Base-by-base conservation (phyloP, 2,113 vertebrate genomes). In the Eptesicus fuscus region DNA sequence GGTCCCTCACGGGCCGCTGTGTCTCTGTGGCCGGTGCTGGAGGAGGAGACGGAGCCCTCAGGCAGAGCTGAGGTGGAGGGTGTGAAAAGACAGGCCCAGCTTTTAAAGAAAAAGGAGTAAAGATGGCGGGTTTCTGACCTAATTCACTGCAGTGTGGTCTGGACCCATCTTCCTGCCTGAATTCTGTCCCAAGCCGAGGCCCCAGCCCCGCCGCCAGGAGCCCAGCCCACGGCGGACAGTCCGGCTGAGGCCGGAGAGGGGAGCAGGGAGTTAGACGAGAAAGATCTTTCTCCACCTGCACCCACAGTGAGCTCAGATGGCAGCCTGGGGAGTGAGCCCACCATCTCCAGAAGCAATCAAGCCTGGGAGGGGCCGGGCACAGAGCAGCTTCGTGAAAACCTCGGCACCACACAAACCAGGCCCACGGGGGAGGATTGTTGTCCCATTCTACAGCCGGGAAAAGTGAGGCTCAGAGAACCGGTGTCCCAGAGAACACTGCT, bases 361-460 rank as follows among this genome's bases (percentile, higher is more conserved):
- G 16, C 1, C 59, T 9, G 37, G 44, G 16, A 65, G n/a, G 23
- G 28, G 61, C 44, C 23, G n/a, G 44, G 17, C 42, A 6, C 9
- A 5, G 3, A 5, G 40, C 70, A 28, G 9, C 49, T 49, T 17
- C 35, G 4, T n/a, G 17, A 1, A 25, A 12, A 8, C 28, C 53
- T 13, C 3, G 14, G 28, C 18, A 1, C n/a, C 28, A 0, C 0
- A 20, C 0, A 0, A 32, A 9, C 51, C 49, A 4, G 0, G 1
- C 53, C 53, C 56, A 53, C 1, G 1, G 22, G 30, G 61, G 47
- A 20, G 37, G 35, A 12, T 3, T 16, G 17, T 16, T 9, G 25
- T 11, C 20, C 51, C 40, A 49, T 22, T 37, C 70, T 12, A 40
- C 14, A 49, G 89, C 53, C 30, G 17, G 14, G 40, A 61, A 44